Evolutionary conservation across 1,140 invertebrate species (phyloP).

Genomic region (Bombus pyrosoma): DNA sequence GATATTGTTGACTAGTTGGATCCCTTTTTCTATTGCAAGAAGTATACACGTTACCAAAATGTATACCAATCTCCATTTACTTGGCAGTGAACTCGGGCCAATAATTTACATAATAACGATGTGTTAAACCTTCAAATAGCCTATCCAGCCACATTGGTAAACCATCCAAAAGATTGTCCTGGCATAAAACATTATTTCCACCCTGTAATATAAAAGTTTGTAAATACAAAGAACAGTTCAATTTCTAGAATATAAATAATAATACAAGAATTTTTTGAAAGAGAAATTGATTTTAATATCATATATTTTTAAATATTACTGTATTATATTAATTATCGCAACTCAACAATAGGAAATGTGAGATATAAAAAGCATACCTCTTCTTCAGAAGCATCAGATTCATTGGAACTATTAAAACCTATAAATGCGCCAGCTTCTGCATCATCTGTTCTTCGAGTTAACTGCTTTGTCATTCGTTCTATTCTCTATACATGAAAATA

Average conservation of each 20-base stretch:
- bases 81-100: slow-evolving; percentile 95
- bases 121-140: slow-evolving; percentile 96
- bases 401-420: slow-evolving; percentile 87
- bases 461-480: slow-evolving; percentile 85
- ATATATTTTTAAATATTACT: background rate
- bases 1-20: slow-evolving; percentile 60
- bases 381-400: slow-evolving; percentile 88
- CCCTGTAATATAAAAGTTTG: slow-evolving; percentile 58
- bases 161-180: slow-evolving; percentile 94
- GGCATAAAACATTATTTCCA: slow-evolving; percentile 77
- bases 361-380: slow-evolving; percentile 78
- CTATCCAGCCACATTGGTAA: slow-evolving; percentile 98
- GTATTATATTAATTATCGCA: background rate
- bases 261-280: background rate
- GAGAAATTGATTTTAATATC: background rate
- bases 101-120: slow-evolving; percentile 97
- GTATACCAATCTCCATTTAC: slow-evolving; percentile 74
- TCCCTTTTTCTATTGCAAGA: slow-evolving; percentile 55
- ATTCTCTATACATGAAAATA: slow-evolving; percentile 81
- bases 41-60: slow-evolving; percentile 37
- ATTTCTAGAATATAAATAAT: background rate
- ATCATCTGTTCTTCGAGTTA: slow-evolving; percentile 83
- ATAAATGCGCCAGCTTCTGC: slow-evolving; percentile 91
- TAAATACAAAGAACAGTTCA: background rate
- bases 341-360: background rate